Evolutionary conservation across 2,888 invertebrate species (phyloP).

Genomic region (Branchipolynoe longqiensis): DNA sequence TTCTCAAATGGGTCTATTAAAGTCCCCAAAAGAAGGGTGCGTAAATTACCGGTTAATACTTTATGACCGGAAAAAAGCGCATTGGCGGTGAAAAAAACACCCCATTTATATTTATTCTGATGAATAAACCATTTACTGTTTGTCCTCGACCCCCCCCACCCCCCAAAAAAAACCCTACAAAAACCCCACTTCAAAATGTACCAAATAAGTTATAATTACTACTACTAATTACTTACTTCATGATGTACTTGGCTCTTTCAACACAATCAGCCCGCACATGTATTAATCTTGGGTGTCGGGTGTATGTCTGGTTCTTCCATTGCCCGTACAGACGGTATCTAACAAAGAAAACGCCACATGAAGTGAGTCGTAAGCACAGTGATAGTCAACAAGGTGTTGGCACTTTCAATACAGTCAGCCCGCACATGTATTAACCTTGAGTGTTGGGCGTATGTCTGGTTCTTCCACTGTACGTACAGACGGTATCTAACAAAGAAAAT

Average conservation of each 20-base stretch:
- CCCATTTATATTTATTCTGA: neutral
- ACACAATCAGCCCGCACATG: slow-evolving; percentile 92
- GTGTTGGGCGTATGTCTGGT: slow-evolving; percentile 91
- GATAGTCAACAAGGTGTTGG: no score
- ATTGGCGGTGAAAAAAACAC: no score
- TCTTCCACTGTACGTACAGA: slow-evolving; percentile 97
- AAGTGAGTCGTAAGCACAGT: no score
- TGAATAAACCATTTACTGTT: neutral
- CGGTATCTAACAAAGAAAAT: slow-evolving; percentile 86
- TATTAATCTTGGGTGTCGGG: slow-evolving; percentile 91
- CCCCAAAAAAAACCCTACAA: no score
- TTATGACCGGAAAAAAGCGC: no score
- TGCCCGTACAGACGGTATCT: slow-evolving; percentile 94
- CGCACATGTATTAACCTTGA: slow-evolving; percentile 91
- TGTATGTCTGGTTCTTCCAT: slow-evolving; percentile 96
- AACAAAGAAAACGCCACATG: slow-evolving; percentile 59
- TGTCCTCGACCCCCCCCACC: neutral
- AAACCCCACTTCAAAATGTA: neutral
- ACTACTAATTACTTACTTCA: slow-evolving; percentile 93
- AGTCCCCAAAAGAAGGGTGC: no score
- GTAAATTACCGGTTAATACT: no score
- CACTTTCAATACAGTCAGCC: slow-evolving; percentile 93
- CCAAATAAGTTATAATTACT: no score
- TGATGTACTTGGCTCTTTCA: slow-evolving; percentile 95
- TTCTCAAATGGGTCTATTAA: no score